Conservation (phyloP, 2,113 vertebrate species). For the Leucosticte australis region DNA sequence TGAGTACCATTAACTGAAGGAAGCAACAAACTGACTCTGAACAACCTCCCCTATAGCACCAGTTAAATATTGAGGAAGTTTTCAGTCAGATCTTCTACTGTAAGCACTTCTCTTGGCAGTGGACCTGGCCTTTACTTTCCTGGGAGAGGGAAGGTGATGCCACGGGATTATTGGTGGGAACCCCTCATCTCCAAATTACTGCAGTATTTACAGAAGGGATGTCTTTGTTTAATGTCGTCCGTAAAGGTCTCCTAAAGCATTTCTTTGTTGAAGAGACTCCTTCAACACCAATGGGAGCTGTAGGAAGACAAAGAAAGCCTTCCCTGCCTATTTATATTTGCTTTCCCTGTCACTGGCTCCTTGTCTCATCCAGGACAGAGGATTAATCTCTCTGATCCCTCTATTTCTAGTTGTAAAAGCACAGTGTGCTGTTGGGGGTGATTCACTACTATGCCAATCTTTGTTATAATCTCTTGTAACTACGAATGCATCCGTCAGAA, state of each 20-base stretch:
- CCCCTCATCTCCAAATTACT: not conserved
- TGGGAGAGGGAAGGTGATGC: not conserved
- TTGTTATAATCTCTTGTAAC: constrained; percentile 29
- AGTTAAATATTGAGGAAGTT: not conserved
- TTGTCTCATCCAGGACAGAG: constrained; percentile 26
- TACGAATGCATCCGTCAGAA: not conserved
- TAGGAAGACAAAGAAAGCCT: not conserved
- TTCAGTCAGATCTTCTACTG: not conserved
- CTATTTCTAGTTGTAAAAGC: constrained; percentile 59
- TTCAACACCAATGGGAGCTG: not conserved
- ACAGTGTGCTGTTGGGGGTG: not conserved
- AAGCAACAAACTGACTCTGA: not conserved
- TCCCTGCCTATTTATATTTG: constrained; percentile 30
- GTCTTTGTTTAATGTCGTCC: not conserved
- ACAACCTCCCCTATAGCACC: not conserved
- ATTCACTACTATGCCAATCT: not conserved
- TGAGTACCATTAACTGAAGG: not conserved
- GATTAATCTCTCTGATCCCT: constrained; percentile 57
- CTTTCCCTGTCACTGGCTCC: constrained; percentile 32
- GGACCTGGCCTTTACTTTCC: not conserved
- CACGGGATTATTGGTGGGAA: not conserved
- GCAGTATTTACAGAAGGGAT: not conserved
- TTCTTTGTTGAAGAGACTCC: not conserved
- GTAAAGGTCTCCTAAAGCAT: not conserved
- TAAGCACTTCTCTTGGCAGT: not conserved